Evolutionary conservation across 2,113 vertebrate genomes (phyloP).

Genomic region (Gambusia holbrooki): DNA sequence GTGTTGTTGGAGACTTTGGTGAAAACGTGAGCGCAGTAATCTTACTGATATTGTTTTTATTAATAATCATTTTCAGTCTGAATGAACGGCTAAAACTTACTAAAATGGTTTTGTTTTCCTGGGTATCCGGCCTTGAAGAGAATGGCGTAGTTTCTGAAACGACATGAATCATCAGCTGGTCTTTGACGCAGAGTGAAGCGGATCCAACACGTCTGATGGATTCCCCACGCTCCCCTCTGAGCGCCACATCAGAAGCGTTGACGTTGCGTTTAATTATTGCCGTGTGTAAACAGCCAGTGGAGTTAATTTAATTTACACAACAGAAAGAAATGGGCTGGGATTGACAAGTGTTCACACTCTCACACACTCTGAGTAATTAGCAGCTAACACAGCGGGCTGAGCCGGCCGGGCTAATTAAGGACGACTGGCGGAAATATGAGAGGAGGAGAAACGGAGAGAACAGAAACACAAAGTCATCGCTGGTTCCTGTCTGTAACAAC

Average conservation of each 20-base stretch:
- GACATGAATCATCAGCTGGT: too few species aligned
- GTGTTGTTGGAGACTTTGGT: too few species aligned
- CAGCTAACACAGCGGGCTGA: slow-evolving; percentile 35
- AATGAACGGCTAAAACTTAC: too few species aligned
- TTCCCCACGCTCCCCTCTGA: neutral
- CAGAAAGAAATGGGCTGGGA: slow-evolving; percentile 3
- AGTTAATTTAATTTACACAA: slow-evolving; percentile 13
- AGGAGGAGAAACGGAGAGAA: neutral
- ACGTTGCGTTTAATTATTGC: slow-evolving; percentile 2
- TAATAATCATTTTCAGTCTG: too few species aligned
- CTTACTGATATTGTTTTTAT: too few species aligned
- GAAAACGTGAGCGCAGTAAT: too few species aligned
- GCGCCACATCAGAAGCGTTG: neutral
- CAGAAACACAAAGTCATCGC: too few species aligned
- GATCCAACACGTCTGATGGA: neutral
- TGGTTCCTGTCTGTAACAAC: too few species aligned
- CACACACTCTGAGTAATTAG: slow-evolving; percentile 41
- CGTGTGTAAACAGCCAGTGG: slow-evolving; percentile 6
- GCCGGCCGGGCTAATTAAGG: slow-evolving; percentile 38
- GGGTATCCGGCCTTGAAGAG: too few species aligned
- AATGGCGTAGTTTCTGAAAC: too few species aligned
- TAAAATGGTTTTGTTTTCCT: too few species aligned
- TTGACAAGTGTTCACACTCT: slow-evolving; percentile 6
- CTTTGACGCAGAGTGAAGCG: too few species aligned
- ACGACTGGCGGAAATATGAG: slow-evolving; percentile 40